A percentile compares a stretch with the other conserved stretches of the same genome.
These are phyloP conservation scores for Clunio marinus DNA, from an alignment of 2,888 invertebrate genomes.

Conservation along the genomic window DNA sequence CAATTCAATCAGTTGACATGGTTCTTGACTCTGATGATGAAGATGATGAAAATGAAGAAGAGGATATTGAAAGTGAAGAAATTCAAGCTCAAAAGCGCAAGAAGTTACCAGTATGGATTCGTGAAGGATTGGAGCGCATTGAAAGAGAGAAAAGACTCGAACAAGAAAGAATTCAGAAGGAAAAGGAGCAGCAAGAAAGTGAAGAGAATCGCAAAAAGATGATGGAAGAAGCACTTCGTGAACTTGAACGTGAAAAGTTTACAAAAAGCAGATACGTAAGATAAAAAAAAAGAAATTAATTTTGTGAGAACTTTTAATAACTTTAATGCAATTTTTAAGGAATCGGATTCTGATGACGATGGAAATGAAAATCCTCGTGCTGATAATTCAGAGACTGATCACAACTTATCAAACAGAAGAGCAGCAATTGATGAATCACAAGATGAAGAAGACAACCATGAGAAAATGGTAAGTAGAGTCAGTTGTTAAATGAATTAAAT, in stretches of 20 bases:
- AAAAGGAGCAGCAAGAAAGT: not conserved
- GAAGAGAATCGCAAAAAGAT: constrained; percentile 7
- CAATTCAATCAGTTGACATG: constrained; percentile 19
- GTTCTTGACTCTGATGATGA: constrained; percentile 27
- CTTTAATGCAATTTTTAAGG: constrained; percentile 11
- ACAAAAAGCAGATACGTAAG: constrained; percentile 34
- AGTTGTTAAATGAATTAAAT: no score
- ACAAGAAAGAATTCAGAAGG: not conserved
- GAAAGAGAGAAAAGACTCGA: constrained; percentile 25
- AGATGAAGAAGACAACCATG: constrained; percentile 19
- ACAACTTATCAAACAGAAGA: not conserved
- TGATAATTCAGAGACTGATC: not conserved
- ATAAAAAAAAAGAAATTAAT: no score
- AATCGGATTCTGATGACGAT: constrained; percentile 15
- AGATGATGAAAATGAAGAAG: not conserved
- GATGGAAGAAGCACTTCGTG: constrained; percentile 19
- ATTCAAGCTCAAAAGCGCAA: constrained; percentile 26
- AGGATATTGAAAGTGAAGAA: not conserved
- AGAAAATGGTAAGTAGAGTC: constrained; percentile 27
- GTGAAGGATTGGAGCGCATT: constrained; percentile 33
- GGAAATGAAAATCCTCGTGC: not conserved
- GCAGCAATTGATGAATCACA: not conserved
- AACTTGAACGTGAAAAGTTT: constrained; percentile 27
- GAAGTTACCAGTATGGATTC: constrained; percentile 28
- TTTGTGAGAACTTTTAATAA: no score